Evolutionary conservation across 2,888 invertebrate species (phyloP), one percentile per base, ranked within the genome.

Genomic region (Perdita meconis): DNA sequence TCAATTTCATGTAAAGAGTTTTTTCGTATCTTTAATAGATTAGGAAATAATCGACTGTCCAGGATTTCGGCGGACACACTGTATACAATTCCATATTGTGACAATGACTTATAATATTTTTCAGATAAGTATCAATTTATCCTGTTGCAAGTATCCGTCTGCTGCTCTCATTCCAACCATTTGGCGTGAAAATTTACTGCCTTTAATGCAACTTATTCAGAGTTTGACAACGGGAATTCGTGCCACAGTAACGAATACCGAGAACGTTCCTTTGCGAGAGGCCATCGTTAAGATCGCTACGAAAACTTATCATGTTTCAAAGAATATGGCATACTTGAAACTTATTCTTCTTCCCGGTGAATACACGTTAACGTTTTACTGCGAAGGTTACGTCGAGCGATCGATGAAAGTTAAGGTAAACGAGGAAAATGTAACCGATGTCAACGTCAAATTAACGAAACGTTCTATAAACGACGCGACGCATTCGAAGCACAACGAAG

Each of bases 121-220:
- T n/a, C 42, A 92, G 91, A 84, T 92, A 66, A 88, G 87, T 24
- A 73, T 92, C 19, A 90, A 89, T n/a, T 75, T 98, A 30, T 95
- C 95, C 66, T 98, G 98, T 87, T 98, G 98, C 89, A 96, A 96
- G 84, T 97, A 96, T 94, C 97, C 98, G 0, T 88, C 91, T 0
- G 93, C 91, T n/a, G 83, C 86, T n/a, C 81, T 83, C 10, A 87
- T 92, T 53, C 88, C 91, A 13, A 79, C 79, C 22, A 86, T 93
- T 19, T 93, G 93, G 93, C 87, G 90, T 40, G 87, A 91, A 34
- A 92, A 90, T 80, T 78, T 93, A 51, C n/a, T 75, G 38, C 90
- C 91, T 0, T 61, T 92, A 1, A 89, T 88, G 80, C 86, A 89
- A 59, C 81, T 93, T 19, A 65, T 93, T 19, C 83, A 86, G 2